Conservation (phyloP, 2,888 invertebrate genomes). For the Ganaspis brasiliensis region DNA sequence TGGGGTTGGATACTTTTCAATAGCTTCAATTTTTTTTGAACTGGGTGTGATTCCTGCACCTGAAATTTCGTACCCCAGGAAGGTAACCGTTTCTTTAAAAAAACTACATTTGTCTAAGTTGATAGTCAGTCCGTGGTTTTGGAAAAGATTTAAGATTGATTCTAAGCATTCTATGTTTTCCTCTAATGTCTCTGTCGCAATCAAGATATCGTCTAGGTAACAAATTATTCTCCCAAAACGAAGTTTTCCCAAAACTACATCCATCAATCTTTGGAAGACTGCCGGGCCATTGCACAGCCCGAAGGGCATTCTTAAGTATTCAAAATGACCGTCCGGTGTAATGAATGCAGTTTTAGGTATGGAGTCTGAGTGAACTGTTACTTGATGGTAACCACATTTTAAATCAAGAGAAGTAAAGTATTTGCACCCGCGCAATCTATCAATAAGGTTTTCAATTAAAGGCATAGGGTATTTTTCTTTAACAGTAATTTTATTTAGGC, state of each 20-base stretch:
- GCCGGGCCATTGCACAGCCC: conserved; percentile 1
- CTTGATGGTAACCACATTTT: background rate
- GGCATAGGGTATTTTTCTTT: background rate
- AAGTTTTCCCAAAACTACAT: background rate
- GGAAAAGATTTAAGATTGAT: background rate
- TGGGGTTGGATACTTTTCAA: background rate
- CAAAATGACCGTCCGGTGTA: background rate
- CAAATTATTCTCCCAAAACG: background rate
- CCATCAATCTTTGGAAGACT: background rate
- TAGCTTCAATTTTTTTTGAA: too few relatives aligned
- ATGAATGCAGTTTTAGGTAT: conserved; percentile 1
- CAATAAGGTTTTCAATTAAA: background rate
- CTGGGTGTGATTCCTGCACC: too few relatives aligned
- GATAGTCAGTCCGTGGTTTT: background rate
- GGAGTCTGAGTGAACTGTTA: background rate
- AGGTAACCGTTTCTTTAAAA: background rate
- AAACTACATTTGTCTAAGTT: background rate
- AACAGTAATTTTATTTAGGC: background rate
- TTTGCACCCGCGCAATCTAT: background rate
- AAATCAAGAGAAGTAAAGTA: background rate
- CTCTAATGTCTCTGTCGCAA: background rate
- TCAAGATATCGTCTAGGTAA: background rate
- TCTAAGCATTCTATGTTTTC: background rate
- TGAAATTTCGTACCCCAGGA: background rate
- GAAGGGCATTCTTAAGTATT: background rate